Percentiles rank a stretch among this genome's conserved stretches.
These are phyloP conservation scores for Bubo blakistoni DNA, from an alignment of 2,113 vertebrate species.

Conservation along the genomic window DNA sequence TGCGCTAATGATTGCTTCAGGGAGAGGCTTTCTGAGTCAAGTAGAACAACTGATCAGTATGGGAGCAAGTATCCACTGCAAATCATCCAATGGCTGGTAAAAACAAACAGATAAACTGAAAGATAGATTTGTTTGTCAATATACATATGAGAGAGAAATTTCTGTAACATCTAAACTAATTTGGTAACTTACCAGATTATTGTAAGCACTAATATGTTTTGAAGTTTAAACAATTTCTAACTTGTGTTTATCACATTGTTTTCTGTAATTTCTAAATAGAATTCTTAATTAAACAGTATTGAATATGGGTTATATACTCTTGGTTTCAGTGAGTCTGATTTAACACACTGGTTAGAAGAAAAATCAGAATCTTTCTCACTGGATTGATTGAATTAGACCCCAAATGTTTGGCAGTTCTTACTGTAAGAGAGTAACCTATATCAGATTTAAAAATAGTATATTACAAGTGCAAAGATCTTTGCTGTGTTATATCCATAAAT, in stretches of 20 bases:
- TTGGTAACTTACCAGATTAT: neutral
- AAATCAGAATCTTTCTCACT: neutral
- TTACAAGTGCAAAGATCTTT: neutral
- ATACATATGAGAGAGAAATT: neutral
- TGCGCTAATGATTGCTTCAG: conserved; percentile 89
- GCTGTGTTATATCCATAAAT: neutral
- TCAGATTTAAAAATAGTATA: neutral
- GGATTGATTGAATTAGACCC: neutral
- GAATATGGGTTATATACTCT: neutral
- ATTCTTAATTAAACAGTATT: neutral
- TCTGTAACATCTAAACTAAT: neutral
- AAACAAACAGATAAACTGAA: neutral
- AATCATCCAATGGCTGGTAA: conserved; percentile 92
- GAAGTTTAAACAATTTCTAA: neutral
- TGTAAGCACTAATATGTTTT: neutral
- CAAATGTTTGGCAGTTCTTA: neutral
- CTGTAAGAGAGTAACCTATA: neutral
- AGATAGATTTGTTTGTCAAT: neutral
- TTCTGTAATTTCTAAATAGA: neutral
- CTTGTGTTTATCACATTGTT: neutral
- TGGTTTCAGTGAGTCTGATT: neutral
- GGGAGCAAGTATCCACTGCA: conserved; percentile 85
- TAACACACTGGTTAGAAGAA: neutral
- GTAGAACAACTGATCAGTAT: conserved; percentile 89
- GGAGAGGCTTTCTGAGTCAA: conserved; percentile 85